A percentile compares a stretch with the other conserved stretches of the same genome.
phyloP scores from a whole-genome alignment of 2,888 invertebrate species.

The Cacoxenus indagator region DNA sequence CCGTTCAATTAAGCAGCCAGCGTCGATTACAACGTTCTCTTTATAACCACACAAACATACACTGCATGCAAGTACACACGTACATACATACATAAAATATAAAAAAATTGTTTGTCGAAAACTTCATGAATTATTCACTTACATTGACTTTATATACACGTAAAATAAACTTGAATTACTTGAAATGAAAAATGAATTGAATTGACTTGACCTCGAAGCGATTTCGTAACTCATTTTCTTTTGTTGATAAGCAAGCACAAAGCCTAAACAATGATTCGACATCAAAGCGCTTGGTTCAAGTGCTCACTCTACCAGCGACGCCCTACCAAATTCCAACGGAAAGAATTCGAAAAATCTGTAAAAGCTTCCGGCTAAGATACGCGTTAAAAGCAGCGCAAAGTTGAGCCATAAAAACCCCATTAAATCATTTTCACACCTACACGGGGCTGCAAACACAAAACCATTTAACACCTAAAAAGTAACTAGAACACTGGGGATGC shows the following conservation, averaged over 20 bases:
- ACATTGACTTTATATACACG: not conserved
- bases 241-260: not conserved
- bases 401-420: constrained; percentile 26
- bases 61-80: not conserved
- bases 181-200: not conserved
- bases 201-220: not conserved
- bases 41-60: constrained; percentile 23
- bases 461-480: constrained; percentile 7
- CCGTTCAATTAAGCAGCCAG: not conserved
- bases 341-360: not conserved
- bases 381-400: not conserved
- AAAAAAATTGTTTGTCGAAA: not conserved
- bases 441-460: constrained; percentile 14
- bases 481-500: not conserved
- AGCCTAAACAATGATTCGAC: not conserved
- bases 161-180: not conserved
- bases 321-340: too few relatives aligned
- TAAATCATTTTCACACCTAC: constrained; percentile 29
- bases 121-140: not conserved
- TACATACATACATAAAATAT: not conserved
- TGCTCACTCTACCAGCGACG: too few relatives aligned
- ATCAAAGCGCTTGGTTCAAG: not conserved
- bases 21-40: not conserved
- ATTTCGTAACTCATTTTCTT: not conserved
- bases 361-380: not conserved